Base-by-base conservation (phyloP, 1,140 invertebrate species). In the Halesus radiatus region DNA sequence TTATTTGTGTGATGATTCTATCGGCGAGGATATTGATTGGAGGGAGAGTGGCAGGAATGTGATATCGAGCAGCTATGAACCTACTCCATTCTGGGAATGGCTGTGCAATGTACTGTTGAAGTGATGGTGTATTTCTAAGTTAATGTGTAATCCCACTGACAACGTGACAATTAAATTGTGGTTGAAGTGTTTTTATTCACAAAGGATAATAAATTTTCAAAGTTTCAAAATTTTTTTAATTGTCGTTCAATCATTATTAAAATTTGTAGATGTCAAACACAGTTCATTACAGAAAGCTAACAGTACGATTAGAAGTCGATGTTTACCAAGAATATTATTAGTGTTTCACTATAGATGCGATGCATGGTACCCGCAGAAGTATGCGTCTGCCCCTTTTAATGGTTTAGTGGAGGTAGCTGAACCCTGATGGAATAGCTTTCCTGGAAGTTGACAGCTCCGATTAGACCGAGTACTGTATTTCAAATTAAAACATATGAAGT, bases 31-130 rank as follows among this genome's bases (percentile, higher is more conserved):
- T 37, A 37, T 37, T 37, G 32, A 29, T 29, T 29, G 62, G 23
- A 4, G 13, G 23, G 26, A 16, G 62, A 37, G 64, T 37, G 15
- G 10, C 13, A 23, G 4, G 72, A 5, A 29, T 29, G 26, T 74
- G 72, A 56, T 29, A 58, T 53, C 13, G 26, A 15, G 53, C 72
- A 75, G 54, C 72, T 75, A 32, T 18, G 72, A 20, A 74, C 72
- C 54, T 50, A 20, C 18, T 66, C 37, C 68, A 52, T 72, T 75
- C 54, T 58, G 54, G 72, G 72, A 75, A 58, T 75, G 53, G 72
- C 72, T 75, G 53, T 75, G 23, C 23, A 32, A 75, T 20, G 3
- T 53, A 29, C 16, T 75, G 70, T 73, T 26, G 15, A 22, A 32
- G 72, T 74, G 72, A 75, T 32, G 18, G 20, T 66, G 62, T 16